Percentiles rank a stretch among this genome's conserved stretches.
Conservation (phyloP, 2,113 vertebrate species). For the Spea multiplicata region DNA sequence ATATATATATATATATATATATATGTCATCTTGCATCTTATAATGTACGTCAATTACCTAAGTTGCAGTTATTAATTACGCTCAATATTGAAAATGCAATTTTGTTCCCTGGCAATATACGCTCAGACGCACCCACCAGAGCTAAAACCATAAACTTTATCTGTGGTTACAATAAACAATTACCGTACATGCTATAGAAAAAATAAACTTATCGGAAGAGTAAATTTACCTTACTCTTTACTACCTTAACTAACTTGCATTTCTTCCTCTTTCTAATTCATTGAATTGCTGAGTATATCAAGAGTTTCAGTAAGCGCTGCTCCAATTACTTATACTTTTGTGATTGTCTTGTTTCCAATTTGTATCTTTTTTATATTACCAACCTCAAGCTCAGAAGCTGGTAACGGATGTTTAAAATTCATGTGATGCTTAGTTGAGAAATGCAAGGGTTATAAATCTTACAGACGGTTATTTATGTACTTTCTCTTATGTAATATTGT, state of each 20-base stretch:
- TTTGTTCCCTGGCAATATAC: no score
- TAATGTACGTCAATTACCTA: no score
- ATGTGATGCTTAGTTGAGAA: slow-evolving; percentile 37
- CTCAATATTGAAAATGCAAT: no score
- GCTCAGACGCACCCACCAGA: no score
- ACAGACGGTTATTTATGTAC: slow-evolving; percentile 33
- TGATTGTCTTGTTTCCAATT: slow-evolving; percentile 19
- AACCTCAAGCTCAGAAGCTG: slow-evolving; percentile 20
- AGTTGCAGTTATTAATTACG: no score
- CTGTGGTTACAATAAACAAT: no score
- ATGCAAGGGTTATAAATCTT: slow-evolving; percentile 40
- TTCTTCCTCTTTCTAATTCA: neutral
- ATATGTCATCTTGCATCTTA: no score
- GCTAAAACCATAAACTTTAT: no score
- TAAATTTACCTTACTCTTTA: no score
- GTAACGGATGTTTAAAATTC: slow-evolving; percentile 43
- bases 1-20: no score
- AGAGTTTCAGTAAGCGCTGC: neutral
- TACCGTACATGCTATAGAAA: no score
- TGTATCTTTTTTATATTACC: slow-evolving; percentile 39
- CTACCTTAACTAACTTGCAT: neutral
- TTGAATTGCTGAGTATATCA: neutral
- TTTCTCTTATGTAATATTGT: slow-evolving; percentile 45
- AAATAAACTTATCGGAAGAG: no score
- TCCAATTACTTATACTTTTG: slow-evolving; percentile 25